Evolutionary conservation across 2,888 invertebrate species (phyloP), one percentile per base, ranked within the genome.

Genomic region (Chaetogeoica ovagalla): DNA sequence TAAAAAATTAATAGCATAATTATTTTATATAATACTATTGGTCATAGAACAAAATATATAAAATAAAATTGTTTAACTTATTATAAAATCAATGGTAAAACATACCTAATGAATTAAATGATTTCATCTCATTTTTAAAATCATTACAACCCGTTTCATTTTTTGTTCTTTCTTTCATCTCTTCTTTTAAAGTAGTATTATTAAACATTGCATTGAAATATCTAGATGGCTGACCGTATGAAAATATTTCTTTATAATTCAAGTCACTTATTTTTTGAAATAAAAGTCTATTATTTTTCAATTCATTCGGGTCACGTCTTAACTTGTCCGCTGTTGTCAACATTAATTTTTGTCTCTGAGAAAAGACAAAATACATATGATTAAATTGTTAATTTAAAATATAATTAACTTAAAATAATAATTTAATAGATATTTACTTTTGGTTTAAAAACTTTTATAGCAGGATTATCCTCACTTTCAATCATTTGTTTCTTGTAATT

Each of bases 241-340:
- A 2, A 13, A 77, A 62, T 17, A 77, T 11, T 19, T 77, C 19
- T 23, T 62, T 69, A 37, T 11, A 70, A 60, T 62, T 19, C 21
- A 62, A 21, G 37, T 15, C 3, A 62, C 2, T n/a, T 15, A n/a
- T 21, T 17, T 17, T 4, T 48, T 48, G 52, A 8, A n/a, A 30
- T 23, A 11, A 48, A 0, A 55, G 19, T 55, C 4, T 8, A 13
- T 0, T 30, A 48, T 11, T 9, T 30, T 13, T 2, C 4, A 7
- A 9, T 21, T 71, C 70, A n/a, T 11, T 43, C 13, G 30, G 19
- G 37, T 37, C 57, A 37, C 15, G 7, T 4, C 7, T 55, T 43
- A 71, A 63, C 43, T 79, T 79, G 2, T 79, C 71, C 71, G 13
- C 3, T 43, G 63, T 55, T 15, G 71, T 79, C 19, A 79, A 43